Evolutionary conservation across 2,888 invertebrate genomes (phyloP), one percentile per base, ranked within the genome.

Genomic region (Trichogramma evanescens): DNA sequence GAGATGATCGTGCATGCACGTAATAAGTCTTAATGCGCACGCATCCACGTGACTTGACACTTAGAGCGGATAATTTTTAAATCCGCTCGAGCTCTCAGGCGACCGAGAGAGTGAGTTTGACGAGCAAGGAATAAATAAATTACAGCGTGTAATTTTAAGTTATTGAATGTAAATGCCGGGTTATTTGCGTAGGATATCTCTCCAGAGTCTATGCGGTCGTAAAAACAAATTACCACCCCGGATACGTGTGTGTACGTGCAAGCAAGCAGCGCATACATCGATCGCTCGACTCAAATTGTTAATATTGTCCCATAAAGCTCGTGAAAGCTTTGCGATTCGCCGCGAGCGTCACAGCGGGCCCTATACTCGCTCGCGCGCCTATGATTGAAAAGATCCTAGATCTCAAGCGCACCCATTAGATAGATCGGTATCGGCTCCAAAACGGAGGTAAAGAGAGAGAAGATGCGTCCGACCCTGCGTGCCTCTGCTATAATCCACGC

Each of bases 361-460:
- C 26, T 26, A 26, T 26, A 3, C 26, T 26, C 26, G 26, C 26
- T 26, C 26, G 26, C 26, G 26, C 26, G 26, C 26, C 26, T 26
- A 26, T 26, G 26, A 26, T 26, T 26, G 26, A 26, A 26, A 26
- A 26, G 26, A 26, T 26, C 26, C 26, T 26, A 26, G 26, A 26
- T 26, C 3, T 26, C 26, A 26, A 26, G 26, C 26, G 26, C 3
- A 26, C 26, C 26, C 26, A 26, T 26, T 26, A 13, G 42, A 60
- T 60, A 61, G 65, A 65, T 65, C 65, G 61, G 61, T 61, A 63
- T 63, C 61, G 59, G 10, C 54, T 42, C 13, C 39, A 6, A n/a
- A 49, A 50, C 38, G 55, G 59, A 59, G 8, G 2, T 45, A 9
- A 26, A 26, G 26, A 26, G 26, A 26, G 26, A 26, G 26, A 26